A percentile compares a stretch with the other conserved stretches of the same genome.
phyloP scores from a whole-genome alignment of 2,888 invertebrate genomes.

The Tetanocera ferruginea region DNA sequence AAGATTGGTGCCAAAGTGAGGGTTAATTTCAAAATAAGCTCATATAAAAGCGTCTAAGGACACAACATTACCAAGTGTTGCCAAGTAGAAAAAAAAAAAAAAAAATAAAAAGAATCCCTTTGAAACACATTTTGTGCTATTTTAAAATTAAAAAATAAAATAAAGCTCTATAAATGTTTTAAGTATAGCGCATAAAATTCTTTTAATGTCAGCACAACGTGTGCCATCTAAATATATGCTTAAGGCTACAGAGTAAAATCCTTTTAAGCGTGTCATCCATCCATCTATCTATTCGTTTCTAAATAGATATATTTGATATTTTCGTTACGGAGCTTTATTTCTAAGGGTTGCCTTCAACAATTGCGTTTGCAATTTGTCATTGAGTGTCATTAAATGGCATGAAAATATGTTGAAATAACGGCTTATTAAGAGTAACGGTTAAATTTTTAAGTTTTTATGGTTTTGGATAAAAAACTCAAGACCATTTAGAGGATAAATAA shows the following conservation, averaged over 20 bases:
- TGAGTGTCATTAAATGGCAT: too few species aligned
- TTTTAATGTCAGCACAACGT: not conserved
- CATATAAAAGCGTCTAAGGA: not conserved
- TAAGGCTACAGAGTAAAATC: not conserved
- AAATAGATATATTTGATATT: not conserved
- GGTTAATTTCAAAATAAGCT: not conserved
- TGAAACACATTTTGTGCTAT: not conserved
- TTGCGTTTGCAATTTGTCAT: too few species aligned
- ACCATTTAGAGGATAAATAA: too few species aligned
- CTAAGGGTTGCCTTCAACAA: not conserved
- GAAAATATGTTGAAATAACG: too few species aligned
- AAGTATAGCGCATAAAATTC: not conserved
- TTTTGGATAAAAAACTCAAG: too few species aligned
- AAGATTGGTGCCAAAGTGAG: too few species aligned
- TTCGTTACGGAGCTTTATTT: not conserved
- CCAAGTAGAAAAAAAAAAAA: not conserved
- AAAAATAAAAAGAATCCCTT: not conserved
- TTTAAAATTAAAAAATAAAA: not conserved
- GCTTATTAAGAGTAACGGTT: too few species aligned
- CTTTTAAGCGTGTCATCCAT: constrained; percentile 5
- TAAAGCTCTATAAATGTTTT: not conserved
- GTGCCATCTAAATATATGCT: not conserved
- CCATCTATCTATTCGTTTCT: not conserved
- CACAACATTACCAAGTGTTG: not conserved
- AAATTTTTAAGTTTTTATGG: too few species aligned